Conservation (phyloP, 2,888 invertebrate species). For the Dione juno region DNA sequence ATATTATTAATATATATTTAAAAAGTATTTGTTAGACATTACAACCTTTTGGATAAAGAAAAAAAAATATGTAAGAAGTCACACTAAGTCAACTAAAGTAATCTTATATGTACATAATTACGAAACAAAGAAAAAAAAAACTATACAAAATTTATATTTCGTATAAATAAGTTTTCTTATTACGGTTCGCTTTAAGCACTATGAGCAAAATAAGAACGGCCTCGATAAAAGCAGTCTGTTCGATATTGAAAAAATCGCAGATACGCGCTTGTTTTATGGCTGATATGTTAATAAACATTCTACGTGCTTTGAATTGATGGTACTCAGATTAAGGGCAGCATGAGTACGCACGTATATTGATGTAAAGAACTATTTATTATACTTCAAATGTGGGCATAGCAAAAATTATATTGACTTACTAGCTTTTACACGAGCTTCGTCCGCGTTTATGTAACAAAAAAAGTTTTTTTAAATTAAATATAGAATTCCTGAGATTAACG, state of each 20-base stretch:
- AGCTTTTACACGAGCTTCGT: too few species aligned
- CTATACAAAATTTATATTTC: too few species aligned
- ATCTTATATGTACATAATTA: neutral
- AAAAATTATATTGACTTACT: neutral
- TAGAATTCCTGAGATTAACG: too few species aligned
- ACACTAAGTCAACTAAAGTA: too few species aligned
- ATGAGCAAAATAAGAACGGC: slow-evolving; percentile 55
- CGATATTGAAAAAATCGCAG: slow-evolving; percentile 70
- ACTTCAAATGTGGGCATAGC: neutral
- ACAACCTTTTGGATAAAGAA: too few species aligned
- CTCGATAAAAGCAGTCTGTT: slow-evolving; percentile 66
- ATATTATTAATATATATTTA: too few species aligned
- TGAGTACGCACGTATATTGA: neutral
- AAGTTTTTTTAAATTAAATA: too few species aligned
- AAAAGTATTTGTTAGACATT: too few species aligned
- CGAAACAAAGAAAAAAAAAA: neutral
- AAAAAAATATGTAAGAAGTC: too few species aligned
- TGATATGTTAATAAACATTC: slow-evolving; percentile 79
- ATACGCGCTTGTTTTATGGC: slow-evolving; percentile 71
- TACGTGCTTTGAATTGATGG: slow-evolving; percentile 73
- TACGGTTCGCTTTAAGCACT: slow-evolving; percentile 32
- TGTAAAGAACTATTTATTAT: neutral
- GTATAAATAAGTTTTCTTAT: neutral
- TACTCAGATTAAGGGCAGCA: slow-evolving; percentile 51
- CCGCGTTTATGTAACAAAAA: too few species aligned